Evolutionary conservation across 2,113 vertebrate species (phyloP).

Genomic region (Furnarius figulus): DNA sequence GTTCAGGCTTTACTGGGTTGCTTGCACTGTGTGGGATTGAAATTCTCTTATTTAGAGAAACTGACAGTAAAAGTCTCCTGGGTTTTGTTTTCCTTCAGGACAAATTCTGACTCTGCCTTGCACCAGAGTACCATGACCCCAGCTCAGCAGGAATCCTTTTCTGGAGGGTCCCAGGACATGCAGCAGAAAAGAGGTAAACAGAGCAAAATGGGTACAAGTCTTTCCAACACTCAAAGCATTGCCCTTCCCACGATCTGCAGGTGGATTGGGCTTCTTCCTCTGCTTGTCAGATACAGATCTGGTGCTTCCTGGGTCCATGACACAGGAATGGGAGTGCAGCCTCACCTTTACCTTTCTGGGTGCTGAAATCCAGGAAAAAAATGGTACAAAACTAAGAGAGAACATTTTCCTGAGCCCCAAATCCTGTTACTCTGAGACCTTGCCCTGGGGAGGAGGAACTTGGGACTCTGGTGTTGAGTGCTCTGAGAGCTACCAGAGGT

Average conservation of each 20-base stretch:
- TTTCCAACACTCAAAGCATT: neutral
- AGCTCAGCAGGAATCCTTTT: slow-evolving; percentile 86
- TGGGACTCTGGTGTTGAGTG: neutral
- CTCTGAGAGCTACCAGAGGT: neutral
- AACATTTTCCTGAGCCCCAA: accelerated
- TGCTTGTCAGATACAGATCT: accelerated
- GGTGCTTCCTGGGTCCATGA: neutral
- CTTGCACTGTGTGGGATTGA: neutral
- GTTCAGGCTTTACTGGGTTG: neutral
- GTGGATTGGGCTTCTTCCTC: accelerated
- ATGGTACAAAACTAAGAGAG: accelerated
- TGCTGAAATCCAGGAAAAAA: neutral
- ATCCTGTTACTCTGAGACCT: neutral
- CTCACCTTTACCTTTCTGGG: neutral
- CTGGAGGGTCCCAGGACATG: slow-evolving; percentile 88
- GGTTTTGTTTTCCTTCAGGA: slow-evolving; percentile 74
- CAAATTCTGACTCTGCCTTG: slow-evolving; percentile 96
- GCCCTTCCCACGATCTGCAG: neutral
- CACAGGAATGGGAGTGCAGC: neutral
- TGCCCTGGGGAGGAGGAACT: neutral
- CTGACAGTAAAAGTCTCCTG: neutral
- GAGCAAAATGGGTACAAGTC: neutral
- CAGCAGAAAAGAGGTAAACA: slow-evolving; percentile 92
- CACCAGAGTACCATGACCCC: slow-evolving; percentile 97
- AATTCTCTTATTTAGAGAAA: neutral